phyloP scores from a whole-genome alignment of 2,113 vertebrate genomes.

The Elanoides forficatus region DNA sequence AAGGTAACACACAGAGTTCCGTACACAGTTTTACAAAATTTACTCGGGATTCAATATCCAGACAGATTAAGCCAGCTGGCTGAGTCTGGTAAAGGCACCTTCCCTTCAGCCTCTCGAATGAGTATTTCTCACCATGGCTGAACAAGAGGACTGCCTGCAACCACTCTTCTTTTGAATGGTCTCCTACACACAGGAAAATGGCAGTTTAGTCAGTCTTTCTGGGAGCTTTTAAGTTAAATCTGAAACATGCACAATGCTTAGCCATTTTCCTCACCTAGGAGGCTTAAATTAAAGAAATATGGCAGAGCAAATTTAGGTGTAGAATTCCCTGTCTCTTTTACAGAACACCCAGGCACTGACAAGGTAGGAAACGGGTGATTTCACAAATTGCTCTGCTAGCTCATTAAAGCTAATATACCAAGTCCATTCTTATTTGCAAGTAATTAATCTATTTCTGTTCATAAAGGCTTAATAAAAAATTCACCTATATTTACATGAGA shows the following conservation, averaged over 20 bases:
- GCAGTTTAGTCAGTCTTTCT: background rate
- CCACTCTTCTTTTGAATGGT: background rate
- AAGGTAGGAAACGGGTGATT: background rate
- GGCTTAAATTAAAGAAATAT: background rate
- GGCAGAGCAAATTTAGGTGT: background rate
- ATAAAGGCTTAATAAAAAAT: background rate
- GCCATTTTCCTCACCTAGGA: background rate
- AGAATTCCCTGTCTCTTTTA: background rate
- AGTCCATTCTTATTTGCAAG: background rate
- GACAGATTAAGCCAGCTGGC: background rate
- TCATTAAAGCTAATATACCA: background rate
- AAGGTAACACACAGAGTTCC: background rate
- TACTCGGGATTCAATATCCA: background rate
- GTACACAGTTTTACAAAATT: background rate
- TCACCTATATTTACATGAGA: background rate
- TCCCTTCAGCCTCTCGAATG: background rate
- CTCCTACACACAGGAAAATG: background rate
- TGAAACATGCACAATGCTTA: background rate
- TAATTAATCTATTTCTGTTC: background rate
- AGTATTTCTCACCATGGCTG: background rate
- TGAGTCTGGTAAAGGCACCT: background rate
- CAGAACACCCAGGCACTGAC: background rate
- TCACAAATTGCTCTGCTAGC: background rate
- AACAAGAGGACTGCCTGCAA: fast-evolving
- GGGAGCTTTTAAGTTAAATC: background rate